Base-by-base conservation (phyloP, 1,140 invertebrate species). In the Drosophila pseudoobscura region DNA sequence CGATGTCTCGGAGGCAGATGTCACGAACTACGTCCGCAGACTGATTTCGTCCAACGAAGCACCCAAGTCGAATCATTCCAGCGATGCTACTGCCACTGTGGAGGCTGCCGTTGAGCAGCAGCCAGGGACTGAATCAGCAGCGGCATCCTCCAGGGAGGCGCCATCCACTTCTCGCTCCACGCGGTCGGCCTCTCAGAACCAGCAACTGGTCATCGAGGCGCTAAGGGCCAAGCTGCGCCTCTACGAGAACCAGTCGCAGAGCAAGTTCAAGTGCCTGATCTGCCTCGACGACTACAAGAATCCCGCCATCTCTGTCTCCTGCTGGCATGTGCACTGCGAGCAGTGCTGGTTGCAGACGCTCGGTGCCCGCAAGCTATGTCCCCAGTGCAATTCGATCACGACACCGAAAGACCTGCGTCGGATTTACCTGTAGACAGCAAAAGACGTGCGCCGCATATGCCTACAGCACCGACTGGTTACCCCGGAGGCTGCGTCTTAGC, bases 271-370 rank as follows among this genome's bases (percentile, higher is more conserved):
- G 91, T 98, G 97, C 93, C 93, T 98, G 11, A 97, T 98, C 59
- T 98, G 97, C 91, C 95, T 97, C 93, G 96, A 96, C 57, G 94
- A 94, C 15, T 98, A 97, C 89, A 94, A 94, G 47, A 96, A 96
- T 61, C 97, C 97, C n/a, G 95, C 98, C 11, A 96, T 97, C n/a
- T 98, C 97, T 1, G 95, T 98, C 46, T 96, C 96, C 83, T 99
- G 98, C 92, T 99, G 98, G 98, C 97, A 99, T 92, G 97, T 98
- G 0, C 96, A 98, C 91, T 99, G 97, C 89, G 97, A 98, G 92
- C 95, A 96, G 52, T 99, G 98, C 90, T 99, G 98, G 98, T 92
- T 98, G 2, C 95, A 96, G 82, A 97, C 97, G 13, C 92, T 98
- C 85, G 96, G 96, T 31, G 96, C 96, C 0, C 98, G 98, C 93